Conservation (phyloP, 2,888 invertebrate species). For the Drosophila longiperda region DNA sequence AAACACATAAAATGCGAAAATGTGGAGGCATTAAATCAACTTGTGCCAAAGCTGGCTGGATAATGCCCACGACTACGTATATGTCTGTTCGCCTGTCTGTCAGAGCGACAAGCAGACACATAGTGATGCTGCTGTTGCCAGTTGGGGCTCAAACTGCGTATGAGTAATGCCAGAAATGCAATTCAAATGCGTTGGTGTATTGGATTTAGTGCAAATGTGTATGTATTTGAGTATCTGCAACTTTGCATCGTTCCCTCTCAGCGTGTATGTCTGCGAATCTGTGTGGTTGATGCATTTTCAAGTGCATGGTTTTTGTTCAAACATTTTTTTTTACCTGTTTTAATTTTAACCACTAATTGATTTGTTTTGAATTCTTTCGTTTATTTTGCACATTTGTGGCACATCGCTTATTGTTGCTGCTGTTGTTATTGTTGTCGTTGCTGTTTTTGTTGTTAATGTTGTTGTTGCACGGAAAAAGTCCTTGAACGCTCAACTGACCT, state of each 20-base stretch:
- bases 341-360: conserved; percentile 20
- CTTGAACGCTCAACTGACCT: conserved; percentile 82
- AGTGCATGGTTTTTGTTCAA: conserved; percentile 66
- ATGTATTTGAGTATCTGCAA: conserved; percentile 18
- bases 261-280: conserved; percentile 3
- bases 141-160: conserved; percentile 73
- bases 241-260: not conserved
- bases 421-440: conserved; percentile 44
- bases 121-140: conserved; percentile 51
- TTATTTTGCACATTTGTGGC: conserved; percentile 50
- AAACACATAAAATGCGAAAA: conserved; percentile 40
- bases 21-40: conserved; percentile 34
- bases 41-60: conserved; percentile 46
- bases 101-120: conserved; percentile 39
- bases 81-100: conserved; percentile 30
- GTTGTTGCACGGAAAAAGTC: conserved; percentile 63
- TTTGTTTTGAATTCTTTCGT: conserved; percentile 27
- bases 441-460: conserved; percentile 29
- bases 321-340: conserved; percentile 61
- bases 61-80: conserved; percentile 31
- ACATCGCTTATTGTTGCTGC: conserved; percentile 34
- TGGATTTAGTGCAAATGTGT: not conserved
- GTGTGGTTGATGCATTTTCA: conserved; percentile 55
- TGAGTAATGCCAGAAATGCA: conserved; percentile 69
- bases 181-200: conserved; percentile 27